Evolutionary conservation across 2,797 vertebrate genomes (phyloP), one percentile per base, ranked within the genome.

Genomic region (Pterois miles): DNA sequence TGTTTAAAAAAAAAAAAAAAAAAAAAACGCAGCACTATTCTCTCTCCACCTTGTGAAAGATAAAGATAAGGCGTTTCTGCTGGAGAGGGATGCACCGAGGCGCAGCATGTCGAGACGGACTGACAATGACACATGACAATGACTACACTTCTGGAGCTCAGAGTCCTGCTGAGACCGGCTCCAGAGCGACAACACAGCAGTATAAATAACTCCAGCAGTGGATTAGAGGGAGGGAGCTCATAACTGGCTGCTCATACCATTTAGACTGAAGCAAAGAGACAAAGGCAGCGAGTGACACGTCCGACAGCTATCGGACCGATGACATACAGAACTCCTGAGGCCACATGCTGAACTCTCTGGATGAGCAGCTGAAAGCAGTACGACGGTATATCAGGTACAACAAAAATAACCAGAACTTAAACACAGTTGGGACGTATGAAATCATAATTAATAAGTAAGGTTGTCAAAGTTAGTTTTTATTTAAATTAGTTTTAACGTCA

Each of bases 191-290:
- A 89, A 82, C 71, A 64, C 63, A 64, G 86, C 83, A 71, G 80
- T 62, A 88, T 82, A 88, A 92, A 90, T 91, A 93, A 89, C 87
- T 84, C 65, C 80, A 69, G 76, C 64, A 66, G 84, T 74, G 83
- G 81, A 88, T 90, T 83, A 84, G 82, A 86, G 34, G 54, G 75
- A 75, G 82, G 78, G 85, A 81, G 66, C 74, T 87, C 83, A 81
- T 86, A 82, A 84, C 71, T 65, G 66, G 23, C 74, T 85, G 76
- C 10, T 88, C 71, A 16, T 72, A 71, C 64, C 83, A 77, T 85
- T 91, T 88, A 88, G 48, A 73, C 65, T 65, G 66, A 81, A 67
- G 81, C 69, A 86, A 78, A 87, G 78, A 85, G 87, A 91, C 76
- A 81, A 66, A 76, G 82, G 71, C 71, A 82, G 72, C 65, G 66